Conservation (phyloP, 2,888 invertebrate genomes). For the Halocaridina rubra region DNA sequence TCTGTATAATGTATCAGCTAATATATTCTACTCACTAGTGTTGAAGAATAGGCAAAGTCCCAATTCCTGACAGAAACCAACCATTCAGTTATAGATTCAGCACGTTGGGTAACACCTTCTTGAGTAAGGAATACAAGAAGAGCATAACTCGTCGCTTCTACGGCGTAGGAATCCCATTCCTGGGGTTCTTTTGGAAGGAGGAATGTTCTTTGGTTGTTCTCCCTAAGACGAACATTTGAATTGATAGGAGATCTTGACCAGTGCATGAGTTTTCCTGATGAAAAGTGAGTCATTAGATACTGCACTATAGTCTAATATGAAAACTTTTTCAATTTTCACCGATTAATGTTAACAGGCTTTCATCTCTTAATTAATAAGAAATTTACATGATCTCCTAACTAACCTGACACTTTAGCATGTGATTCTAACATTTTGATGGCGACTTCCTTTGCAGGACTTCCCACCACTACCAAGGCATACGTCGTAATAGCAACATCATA, state of each 20-base stretch:
- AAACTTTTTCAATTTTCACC: too few species aligned
- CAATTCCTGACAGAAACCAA: conserved; percentile 66
- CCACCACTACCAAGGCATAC: conserved; percentile 70
- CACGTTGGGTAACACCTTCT: conserved; percentile 64
- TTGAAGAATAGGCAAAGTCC: conserved; percentile 65
- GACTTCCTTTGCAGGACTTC: conserved; percentile 68
- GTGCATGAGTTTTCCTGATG: conserved; percentile 68
- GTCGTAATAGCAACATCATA: conserved; percentile 72
- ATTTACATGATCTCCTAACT: too few species aligned
- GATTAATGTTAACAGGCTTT: too few species aligned
- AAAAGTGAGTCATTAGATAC: neutral
- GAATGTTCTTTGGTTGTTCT: conserved; percentile 69
- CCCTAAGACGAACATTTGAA: conserved; percentile 66
- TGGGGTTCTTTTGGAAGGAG: conserved; percentile 55
- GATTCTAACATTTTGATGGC: conserved; percentile 67
- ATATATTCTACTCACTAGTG: conserved; percentile 64
- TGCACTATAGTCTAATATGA: too few species aligned
- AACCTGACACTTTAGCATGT: conserved; percentile 58
- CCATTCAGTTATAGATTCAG: conserved; percentile 66
- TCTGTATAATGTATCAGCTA: neutral
- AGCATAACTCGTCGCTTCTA: conserved; percentile 70
- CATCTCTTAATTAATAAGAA: too few species aligned
- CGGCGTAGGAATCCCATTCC: conserved; percentile 67
- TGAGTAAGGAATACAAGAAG: conserved; percentile 68
- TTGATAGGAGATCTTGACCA: conserved; percentile 68